These are phyloP conservation scores for Microcebus lehilahytsara DNA, from an alignment of 2,113 vertebrate species.

Conservation along the genomic window DNA sequence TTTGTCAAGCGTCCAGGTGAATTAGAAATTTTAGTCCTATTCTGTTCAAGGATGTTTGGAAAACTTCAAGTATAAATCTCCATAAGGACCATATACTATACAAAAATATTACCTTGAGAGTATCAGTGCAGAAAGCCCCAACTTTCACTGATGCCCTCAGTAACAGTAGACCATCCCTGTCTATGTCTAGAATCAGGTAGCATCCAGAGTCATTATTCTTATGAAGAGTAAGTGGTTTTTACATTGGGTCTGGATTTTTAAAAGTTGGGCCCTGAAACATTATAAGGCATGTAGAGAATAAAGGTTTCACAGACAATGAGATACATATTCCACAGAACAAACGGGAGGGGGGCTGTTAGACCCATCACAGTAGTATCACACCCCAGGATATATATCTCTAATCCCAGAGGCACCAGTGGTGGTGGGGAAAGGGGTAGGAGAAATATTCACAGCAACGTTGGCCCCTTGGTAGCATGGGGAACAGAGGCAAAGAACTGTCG, in stretches of 20 bases:
- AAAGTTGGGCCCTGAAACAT: constrained; percentile 3
- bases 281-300: constrained; percentile 9
- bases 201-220: constrained; percentile 52
- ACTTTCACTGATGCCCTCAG: constrained; percentile 31
- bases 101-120: background rate
- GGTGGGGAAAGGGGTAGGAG: background rate
- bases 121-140: constrained; percentile 7
- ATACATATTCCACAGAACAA: constrained; percentile 34
- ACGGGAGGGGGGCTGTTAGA: background rate
- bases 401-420: constrained; percentile 48
- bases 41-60: constrained; percentile 29
- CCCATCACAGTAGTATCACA: constrained; percentile 63
- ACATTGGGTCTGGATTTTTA: constrained; percentile 25
- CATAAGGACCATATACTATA: background rate
- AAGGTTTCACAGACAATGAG: background rate
- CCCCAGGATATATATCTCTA: background rate
- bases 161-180: background rate
- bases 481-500: constrained; percentile 85
- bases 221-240: constrained; percentile 22
- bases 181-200: constrained; percentile 10
- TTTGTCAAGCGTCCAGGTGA: constrained; percentile 31
- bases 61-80: constrained; percentile 73
- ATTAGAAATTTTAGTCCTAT: constrained; percentile 51
- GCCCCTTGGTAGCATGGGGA: constrained; percentile 89
- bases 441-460: constrained; percentile 89